Percentiles rank a stretch among this genome's conserved stretches.
phyloP scores from a whole-genome alignment of 1,140 invertebrate genomes.

The Coboldia fuscipes region DNA sequence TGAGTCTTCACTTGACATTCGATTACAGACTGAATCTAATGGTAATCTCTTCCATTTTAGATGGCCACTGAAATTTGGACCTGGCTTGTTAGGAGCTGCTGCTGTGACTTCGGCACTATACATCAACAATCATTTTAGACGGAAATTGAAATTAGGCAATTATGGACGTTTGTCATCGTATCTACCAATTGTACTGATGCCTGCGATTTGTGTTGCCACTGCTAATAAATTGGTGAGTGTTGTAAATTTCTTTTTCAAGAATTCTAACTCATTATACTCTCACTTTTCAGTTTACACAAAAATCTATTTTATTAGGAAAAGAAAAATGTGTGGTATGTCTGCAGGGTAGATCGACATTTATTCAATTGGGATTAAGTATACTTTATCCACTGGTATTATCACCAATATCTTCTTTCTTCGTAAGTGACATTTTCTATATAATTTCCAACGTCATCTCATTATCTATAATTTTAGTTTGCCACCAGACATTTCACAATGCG shows the following conservation, averaged over 20 bases:
- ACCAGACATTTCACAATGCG: constrained; percentile 22
- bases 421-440: too few species aligned
- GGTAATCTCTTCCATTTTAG: constrained; percentile 9
- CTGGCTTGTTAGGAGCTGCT: constrained; percentile 12
- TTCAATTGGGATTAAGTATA: constrained; percentile 17
- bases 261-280: constrained; percentile 19
- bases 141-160: constrained; percentile 15
- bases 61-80: constrained; percentile 19
- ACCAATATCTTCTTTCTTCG: constrained; percentile 20
- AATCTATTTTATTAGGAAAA: constrained; percentile 15
- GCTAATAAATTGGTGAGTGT: too few species aligned
- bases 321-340: constrained; percentile 20
- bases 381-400: constrained; percentile 21
- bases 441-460: too few species aligned
- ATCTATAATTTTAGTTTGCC: too few species aligned
- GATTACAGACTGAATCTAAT: constrained; percentile 7
- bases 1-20: constrained; percentile 8
- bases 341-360: constrained; percentile 17
- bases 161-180: constrained; percentile 20
- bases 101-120: constrained; percentile 17
- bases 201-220: too few species aligned
- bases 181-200: constrained; percentile 21
- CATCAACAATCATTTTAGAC: constrained; percentile 22
- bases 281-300: constrained; percentile 21
- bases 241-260: constrained; percentile 17